phyloP scores from a whole-genome alignment of 1,140 invertebrate genomes.

The Calliopsis andreniformis region DNA sequence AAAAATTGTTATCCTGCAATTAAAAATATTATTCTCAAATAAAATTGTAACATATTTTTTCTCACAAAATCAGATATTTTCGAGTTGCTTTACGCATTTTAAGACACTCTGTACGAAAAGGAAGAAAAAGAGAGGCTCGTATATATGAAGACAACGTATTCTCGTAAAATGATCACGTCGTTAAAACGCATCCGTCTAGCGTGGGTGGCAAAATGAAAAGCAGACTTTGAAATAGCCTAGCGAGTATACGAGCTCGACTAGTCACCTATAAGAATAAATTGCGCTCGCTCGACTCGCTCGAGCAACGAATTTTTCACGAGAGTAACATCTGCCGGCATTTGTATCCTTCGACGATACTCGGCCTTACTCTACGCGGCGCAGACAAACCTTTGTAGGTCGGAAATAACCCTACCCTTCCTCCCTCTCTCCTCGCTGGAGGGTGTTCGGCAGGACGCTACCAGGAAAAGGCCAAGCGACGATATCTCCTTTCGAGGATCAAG shows the following conservation, averaged over 20 bases:
- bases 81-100: too few species aligned
- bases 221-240: constrained; percentile 39
- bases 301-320: constrained; percentile 54
- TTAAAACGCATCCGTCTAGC: constrained; percentile 53
- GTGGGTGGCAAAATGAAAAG: constrained; percentile 20
- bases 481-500: constrained; percentile 52
- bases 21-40: too few species aligned
- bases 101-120: too few species aligned
- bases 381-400: constrained; percentile 42
- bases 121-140: background rate
- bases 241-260: constrained; percentile 20
- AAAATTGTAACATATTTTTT: too few species aligned
- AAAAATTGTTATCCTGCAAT: too few species aligned
- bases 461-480: constrained; percentile 48
- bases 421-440: background rate
- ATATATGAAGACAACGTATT: too few species aligned
- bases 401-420: constrained; percentile 30
- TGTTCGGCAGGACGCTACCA: constrained; percentile 15
- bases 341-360: constrained; percentile 35
- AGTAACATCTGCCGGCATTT: constrained; percentile 52
- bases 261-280: constrained; percentile 42
- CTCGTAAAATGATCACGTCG: constrained; percentile 52
- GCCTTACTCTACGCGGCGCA: constrained; percentile 12
- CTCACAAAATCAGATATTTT: too few species aligned
- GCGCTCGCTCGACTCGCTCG: constrained; percentile 17